Base-by-base conservation (phyloP, 37 sponge, comb jelly and placozoan species). In the Oopsacas minuta region DNA sequence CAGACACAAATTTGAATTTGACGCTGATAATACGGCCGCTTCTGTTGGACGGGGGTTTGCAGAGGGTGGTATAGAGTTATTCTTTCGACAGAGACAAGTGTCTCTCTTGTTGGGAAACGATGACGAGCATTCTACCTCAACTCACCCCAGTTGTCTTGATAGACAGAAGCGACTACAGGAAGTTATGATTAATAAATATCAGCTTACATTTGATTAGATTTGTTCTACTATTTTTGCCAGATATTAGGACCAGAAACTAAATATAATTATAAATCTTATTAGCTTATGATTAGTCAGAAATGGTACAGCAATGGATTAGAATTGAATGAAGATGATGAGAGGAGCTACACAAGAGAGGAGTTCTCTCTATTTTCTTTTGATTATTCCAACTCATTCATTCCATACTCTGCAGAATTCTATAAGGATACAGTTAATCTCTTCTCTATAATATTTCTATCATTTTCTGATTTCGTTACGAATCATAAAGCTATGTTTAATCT, bases 101-200 rank as follows among this genome's bases (percentile, higher is more conserved):
- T 10, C 75, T n/a, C 28, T n/a, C 5, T n/a, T 61, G 75, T 34
- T 61, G 22, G 75, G 75, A n/a, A 34, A 61, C 30, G 75, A 61
- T 61, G 7, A 10, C 28, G 75, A 61, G 7, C 20, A 10, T 3
- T 61, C 75, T 12, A n/a, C 5, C 75, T 3, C 75, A 3, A 61
- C 75, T 5, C 75, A 61, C 75, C 75, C 75, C 20, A 3, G 32
- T 12, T 10, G 28, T 10, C 20, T 61, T 5, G 75, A 61, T 5
- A 25, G 75, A 61, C 75, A 61, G 75, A 61, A 61, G 75, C 20
- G 28, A 61, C 75, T 61, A 34, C 75, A 61, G 75, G 75, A 10
- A 34, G 1, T 61, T 5, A 61, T 61, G 75, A 3, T 61, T 12
- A n/a, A 12, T 5, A 12, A 61, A 34, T 61, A 61, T 34, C 75